A percentile compares a stretch with the other conserved stretches of the same genome.
Evolutionary conservation across 2,888 invertebrate genomes (phyloP).

Genomic region (Callinectes sapidus): DNA sequence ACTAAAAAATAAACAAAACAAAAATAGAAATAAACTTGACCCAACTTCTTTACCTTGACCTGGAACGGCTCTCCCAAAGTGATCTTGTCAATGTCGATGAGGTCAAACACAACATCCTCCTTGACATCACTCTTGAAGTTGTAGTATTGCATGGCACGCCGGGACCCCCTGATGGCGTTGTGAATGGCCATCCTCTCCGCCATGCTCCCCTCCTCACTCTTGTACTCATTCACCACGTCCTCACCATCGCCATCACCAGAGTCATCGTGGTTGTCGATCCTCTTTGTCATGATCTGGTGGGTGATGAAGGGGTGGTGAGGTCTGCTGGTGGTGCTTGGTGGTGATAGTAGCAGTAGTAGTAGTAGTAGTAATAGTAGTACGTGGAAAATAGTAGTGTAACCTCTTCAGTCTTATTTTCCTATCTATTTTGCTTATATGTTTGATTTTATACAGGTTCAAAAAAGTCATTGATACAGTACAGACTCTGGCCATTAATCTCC

Average conservation of each 20-base stretch:
- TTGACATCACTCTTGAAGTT: conserved; percentile 79
- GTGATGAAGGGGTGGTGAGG: neutral
- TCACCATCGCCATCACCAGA: conserved; percentile 82
- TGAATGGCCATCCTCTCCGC: conserved; percentile 85
- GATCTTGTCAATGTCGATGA: conserved; percentile 82
- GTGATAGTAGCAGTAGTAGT: neutral
- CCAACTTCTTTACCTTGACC: conserved; percentile 80
- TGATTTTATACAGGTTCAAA: too few relatives aligned
- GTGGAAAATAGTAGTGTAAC: too few relatives aligned
- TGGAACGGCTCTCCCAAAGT: conserved; percentile 83
- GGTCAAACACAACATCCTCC: conserved; percentile 76
- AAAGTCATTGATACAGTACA: too few relatives aligned
- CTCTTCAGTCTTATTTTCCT: too few relatives aligned
- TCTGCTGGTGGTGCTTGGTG: neutral
- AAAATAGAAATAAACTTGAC: neutral
- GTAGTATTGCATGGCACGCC: conserved; percentile 81
- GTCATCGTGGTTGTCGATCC: conserved; percentile 81
- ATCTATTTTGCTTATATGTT: too few relatives aligned
- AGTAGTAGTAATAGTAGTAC: too few relatives aligned
- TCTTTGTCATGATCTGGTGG: conserved; percentile 81
- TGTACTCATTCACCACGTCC: conserved; percentile 68
- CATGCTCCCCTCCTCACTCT: conserved; percentile 77
- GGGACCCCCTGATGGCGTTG: conserved; percentile 84
- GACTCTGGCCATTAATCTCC: too few relatives aligned
- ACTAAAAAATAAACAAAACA: neutral